Conservation (phyloP, 2,888 invertebrate species). For the Odiellus spinosus region DNA sequence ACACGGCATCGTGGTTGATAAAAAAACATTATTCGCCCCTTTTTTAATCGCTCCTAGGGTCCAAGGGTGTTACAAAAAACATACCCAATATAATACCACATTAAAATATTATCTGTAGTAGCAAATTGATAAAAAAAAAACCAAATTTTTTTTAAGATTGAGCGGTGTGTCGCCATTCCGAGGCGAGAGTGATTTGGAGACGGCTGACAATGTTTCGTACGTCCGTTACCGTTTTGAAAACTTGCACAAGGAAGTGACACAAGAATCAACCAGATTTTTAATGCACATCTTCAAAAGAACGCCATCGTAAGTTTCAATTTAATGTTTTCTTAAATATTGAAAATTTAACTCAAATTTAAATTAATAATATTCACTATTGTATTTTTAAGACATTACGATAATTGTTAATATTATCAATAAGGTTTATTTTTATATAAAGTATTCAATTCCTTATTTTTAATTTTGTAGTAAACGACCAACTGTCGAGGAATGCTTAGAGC, state of each 20-base stretch:
- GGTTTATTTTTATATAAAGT: too few relatives aligned
- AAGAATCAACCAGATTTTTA: conserved; percentile 80
- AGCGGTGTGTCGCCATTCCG: conserved; percentile 77
- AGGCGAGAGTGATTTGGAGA: conserved; percentile 71
- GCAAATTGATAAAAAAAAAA: too few relatives aligned
- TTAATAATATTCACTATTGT: too few relatives aligned
- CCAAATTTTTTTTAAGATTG: conserved; percentile 21
- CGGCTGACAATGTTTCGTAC: conserved; percentile 75
- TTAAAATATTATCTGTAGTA: too few relatives aligned
- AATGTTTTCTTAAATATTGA: not conserved
- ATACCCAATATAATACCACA: too few relatives aligned
- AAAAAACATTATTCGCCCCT: too few relatives aligned
- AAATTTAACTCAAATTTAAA: not conserved
- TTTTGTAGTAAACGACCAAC: conserved; percentile 69
- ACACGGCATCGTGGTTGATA: too few relatives aligned
- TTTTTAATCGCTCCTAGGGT: too few relatives aligned
- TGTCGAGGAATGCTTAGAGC: conserved; percentile 86
- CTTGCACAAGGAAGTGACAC: conserved; percentile 82
- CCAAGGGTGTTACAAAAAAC: too few relatives aligned
- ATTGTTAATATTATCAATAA: too few relatives aligned
- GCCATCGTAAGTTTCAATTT: conserved; percentile 48
- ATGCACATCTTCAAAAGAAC: conserved; percentile 89
- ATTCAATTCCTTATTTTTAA: too few relatives aligned
- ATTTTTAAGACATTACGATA: too few relatives aligned
- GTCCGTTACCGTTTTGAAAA: conserved; percentile 86